Base-by-base conservation (phyloP, 2,797 vertebrate species). In the Lycodopsis pacificus region DNA sequence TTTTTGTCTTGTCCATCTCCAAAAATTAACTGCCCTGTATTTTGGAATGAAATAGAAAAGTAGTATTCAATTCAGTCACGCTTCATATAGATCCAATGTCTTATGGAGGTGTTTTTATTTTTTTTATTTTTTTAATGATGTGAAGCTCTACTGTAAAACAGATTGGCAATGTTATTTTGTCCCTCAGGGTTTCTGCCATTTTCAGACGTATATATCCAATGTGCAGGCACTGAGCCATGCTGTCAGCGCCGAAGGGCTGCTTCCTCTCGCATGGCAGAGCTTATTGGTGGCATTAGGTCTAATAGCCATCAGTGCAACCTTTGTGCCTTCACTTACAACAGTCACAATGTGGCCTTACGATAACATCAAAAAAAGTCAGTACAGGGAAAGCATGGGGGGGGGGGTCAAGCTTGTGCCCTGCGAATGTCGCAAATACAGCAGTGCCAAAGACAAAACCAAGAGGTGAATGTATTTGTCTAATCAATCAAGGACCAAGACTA, bases 281-380 rank as follows among this genome's bases (percentile, higher is more conserved):
- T 94, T 92, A 94, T 94, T 92, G 92, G 91, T 90, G 92, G 89
- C 87, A 89, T 82, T 86, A 91, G 82, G 77, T 88, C 91, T 91
- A 88, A 85, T 90, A 86, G 89, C 87, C 91, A 85, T 88, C 81
- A 86, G 77, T 87, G 82, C 87, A 87, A 90, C 88, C 88, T 84
- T 87, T 89, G 85, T 88, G 85, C 85, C 83, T 86, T 84, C 89
- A 86, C 79, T 92, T 89, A 93, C 84, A 93, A 82, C 85, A 86
- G 82, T 89, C 72, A 73, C 80, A 80, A 42, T 75, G 83, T 83
- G 86, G 84, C 81, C 83, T 82, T 88, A 89, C 75, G 79, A 79
- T 83, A 88, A 90, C 80, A 88, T 84, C 82, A 84, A 84, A 86
- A 86, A 86, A 89, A 77, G 85, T 80, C 72, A 82, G 84, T 84